A percentile compares a stretch with the other conserved stretches of the same genome.
These are phyloP conservation scores for Hypocryptadius cinnamomeus DNA, from an alignment of 2,113 vertebrate genomes.

Conservation along the genomic window DNA sequence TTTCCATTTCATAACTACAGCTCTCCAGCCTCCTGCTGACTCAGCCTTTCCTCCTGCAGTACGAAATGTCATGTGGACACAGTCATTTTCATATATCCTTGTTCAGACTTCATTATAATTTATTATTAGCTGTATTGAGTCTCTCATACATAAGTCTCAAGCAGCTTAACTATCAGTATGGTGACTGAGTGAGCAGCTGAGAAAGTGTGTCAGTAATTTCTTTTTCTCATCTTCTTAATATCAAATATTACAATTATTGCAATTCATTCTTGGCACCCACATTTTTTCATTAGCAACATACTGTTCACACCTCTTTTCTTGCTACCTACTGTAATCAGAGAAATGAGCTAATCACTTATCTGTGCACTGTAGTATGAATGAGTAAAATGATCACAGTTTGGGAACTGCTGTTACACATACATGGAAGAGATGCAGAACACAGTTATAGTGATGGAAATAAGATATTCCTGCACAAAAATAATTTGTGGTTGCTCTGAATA, in stretches of 20 bases:
- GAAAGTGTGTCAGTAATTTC: background rate
- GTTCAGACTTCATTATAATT: conserved; percentile 4
- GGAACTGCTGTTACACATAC: background rate
- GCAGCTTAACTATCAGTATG: background rate
- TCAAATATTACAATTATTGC: background rate
- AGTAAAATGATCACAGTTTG: background rate
- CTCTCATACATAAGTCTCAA: background rate
- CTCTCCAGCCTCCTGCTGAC: background rate
- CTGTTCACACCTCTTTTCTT: background rate
- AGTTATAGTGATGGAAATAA: background rate
- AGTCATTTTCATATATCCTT: background rate
- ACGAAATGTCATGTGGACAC: background rate
- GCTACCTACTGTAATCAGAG: background rate
- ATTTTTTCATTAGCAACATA: background rate
- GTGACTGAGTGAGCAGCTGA: background rate
- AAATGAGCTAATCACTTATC: background rate
- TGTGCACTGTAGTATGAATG: background rate
- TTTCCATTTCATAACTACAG: background rate
- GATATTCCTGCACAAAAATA: background rate
- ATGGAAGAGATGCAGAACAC: background rate
- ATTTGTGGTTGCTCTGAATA: background rate
- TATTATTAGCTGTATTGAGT: background rate
- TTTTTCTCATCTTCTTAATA: background rate
- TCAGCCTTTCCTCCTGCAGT: background rate
- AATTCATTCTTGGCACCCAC: background rate